Base-by-base conservation (phyloP, 2,888 invertebrate genomes). In the Phaonia tiefii region DNA sequence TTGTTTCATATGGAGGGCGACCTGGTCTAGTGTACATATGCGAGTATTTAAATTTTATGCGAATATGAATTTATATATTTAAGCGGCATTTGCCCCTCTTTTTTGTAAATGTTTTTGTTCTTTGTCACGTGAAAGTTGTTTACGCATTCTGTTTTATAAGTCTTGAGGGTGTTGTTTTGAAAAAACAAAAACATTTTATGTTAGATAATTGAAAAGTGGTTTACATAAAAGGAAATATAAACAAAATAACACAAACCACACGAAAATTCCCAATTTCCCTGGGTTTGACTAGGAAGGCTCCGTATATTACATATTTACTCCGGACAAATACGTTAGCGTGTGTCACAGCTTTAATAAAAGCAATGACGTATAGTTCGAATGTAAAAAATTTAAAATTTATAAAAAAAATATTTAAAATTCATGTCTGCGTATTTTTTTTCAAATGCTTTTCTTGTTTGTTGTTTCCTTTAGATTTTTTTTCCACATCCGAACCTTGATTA, bases 101-200 rank as follows among this genome's bases (percentile, higher is more conserved):
- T 11, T 44, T 44, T 4, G 25, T 56, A 8, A 25, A 26, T 56
- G 26, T 58, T 31, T n/a, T n/a, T n/a, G n/a, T n/a, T n/a, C n/a
- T n/a, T n/a, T n/a, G n/a, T n/a, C n/a, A n/a, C n/a, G n/a, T 58
- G 37, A 25, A 58, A 31, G 25, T 58, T 37, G 26, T 8, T 31
- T 15, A 58, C 17, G 58, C 31, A 5, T 31, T 31, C 31, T 8
- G 8, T 66, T 37, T 49, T 67, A 72, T 60, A 20, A 42, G 58
- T 67, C 77, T 67, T 77, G 11, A n/a, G 77, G 77, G 77, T 60
- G 67, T 72, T 60, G 42, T 77, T 77, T 37, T 31, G 3, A 31
- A 31, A 31, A 58, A 56, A 65, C 20, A 15, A 31, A 71, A 44
- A 70, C 49, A 25, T 39, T 60, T 31, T 10, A 44, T 54, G 58